phyloP scores from a whole-genome alignment of 2,797 vertebrate species.

The Spinus pinus region DNA sequence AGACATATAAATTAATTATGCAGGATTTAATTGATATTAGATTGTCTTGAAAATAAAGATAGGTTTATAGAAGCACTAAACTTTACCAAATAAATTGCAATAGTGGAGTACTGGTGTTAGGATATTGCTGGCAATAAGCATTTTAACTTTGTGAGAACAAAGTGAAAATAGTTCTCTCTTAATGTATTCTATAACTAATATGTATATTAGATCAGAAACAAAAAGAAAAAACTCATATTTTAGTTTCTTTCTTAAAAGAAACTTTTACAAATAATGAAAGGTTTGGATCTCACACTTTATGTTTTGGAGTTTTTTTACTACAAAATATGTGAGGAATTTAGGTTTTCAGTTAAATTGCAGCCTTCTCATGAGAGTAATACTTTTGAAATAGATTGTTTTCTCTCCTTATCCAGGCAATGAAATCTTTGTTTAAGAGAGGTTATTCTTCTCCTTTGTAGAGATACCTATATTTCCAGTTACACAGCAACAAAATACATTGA shows the following conservation, averaged over 20 bases:
- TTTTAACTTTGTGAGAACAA: too few relatives aligned
- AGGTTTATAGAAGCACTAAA: background rate
- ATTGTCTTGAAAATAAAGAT: background rate
- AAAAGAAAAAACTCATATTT: background rate
- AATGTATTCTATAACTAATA: background rate
- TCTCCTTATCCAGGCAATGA: background rate
- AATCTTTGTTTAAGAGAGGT: background rate
- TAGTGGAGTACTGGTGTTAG: background rate
- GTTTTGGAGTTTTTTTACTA: background rate
- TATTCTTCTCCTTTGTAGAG: background rate
- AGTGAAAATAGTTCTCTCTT: background rate
- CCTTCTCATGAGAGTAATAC: background rate
- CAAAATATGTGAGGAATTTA: background rate
- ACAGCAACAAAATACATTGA: background rate
- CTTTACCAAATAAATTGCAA: background rate
- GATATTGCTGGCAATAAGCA: background rate
- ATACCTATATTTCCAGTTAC: background rate
- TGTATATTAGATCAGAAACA: background rate
- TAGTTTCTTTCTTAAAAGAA: background rate
- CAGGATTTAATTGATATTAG: background rate
- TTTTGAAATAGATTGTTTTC: background rate
- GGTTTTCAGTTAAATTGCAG: background rate
- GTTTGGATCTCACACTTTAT: background rate
- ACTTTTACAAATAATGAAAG: background rate
- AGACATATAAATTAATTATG: background rate